A percentile compares a stretch with the other conserved stretches of the same genome.
Conservation (phyloP, 2,113 vertebrate species). For the Gulo gulo region DNA sequence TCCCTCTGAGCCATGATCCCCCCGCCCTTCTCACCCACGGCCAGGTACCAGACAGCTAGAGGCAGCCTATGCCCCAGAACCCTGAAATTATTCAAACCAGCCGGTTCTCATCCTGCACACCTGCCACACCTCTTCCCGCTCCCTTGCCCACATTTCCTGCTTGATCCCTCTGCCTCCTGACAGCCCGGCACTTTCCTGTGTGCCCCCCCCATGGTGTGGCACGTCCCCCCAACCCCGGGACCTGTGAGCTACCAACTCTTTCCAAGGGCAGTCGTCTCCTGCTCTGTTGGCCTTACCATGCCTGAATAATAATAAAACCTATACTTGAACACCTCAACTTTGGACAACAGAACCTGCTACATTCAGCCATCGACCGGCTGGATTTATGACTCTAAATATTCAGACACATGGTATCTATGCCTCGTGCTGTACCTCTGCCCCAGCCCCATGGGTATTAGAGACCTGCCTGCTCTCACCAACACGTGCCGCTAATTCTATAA, state of each 20-base stretch:
- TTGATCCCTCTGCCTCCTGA: neutral
- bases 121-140: neutral
- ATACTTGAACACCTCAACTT: neutral
- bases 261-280: neutral
- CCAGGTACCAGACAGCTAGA: neutral
- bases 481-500: neutral
- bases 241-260: neutral
- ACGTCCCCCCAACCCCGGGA: neutral
- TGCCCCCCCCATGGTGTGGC: too few species aligned
- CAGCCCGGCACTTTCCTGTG: neutral
- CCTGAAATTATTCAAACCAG: neutral
- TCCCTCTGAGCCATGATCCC: neutral
- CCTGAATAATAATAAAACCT: neutral
- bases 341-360: neutral
- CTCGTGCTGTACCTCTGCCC: accelerated
- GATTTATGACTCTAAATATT: neutral
- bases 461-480: neutral
- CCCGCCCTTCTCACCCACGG: accelerated
- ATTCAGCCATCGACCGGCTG: neutral
- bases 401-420: accelerated
- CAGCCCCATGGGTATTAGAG: too few species aligned
- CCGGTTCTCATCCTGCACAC: neutral
- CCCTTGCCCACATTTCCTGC: neutral
- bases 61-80: neutral
- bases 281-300: neutral